Evolutionary conservation across 2,113 vertebrate species (phyloP), one percentile per base, ranked within the genome.

Genomic region (Microcebus jonahi): DNA sequence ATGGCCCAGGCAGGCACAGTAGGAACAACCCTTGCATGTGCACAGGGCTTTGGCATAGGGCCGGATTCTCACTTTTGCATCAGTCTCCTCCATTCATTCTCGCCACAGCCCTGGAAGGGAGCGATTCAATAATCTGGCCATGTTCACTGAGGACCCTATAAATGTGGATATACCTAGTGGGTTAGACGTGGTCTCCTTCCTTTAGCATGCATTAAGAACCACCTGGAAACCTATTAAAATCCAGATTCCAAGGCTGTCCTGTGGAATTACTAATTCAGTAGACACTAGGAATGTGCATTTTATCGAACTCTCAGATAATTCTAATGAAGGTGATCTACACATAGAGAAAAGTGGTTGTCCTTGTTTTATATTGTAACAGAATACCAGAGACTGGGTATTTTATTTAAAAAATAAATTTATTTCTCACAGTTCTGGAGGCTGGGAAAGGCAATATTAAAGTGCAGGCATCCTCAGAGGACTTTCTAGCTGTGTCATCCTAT

Each of bases 251-350:
- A 6, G 29, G 6, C 17, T 48, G 15, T 11, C n/a, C 3, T 2
- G 5, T 2, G 27, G 67, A 1, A 17, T 34, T 34, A 36, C 39
- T 45, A n/a, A 39, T 42, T 29, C 15, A 65, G n/a, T 10, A 75
- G 31, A 18, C 5, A 1, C 34, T 6, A 34, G 23, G 15, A 55
- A 36, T 61, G 50, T 63, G 3, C 23, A 45, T 36, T 27, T 59
- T 25, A 57, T 25, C 14, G 8, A 71, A 39, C 7, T 75, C 27
- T 61, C 5, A 4, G 39, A 18, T 9, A 6, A 48, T 36, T 42
- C 34, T 18, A 21, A n/a, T 21, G 5, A 21, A 13, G 5, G 31
- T 63, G 42, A 27, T 1, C 13, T 29, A 1, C 7, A 34, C 3
- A 50, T n/a, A 36, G 73, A 86, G 20, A 48, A 86, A 45, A 61